These are phyloP conservation scores for Tragelaphus scriptus DNA, from an alignment of 2,113 vertebrate genomes.

Conservation along the genomic window DNA sequence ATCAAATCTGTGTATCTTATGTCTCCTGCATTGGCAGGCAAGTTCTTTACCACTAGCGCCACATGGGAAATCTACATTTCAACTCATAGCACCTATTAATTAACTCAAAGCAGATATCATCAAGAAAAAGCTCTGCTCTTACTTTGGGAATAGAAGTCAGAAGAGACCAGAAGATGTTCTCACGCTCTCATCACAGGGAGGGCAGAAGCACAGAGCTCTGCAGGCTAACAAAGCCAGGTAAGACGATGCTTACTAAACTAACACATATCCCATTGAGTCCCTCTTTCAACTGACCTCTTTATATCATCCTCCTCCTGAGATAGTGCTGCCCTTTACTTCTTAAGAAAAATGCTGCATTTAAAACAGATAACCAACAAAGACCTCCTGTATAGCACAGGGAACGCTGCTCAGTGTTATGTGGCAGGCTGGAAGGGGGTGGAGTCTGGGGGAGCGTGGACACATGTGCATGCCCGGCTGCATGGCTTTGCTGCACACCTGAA, in stretches of 20 bases:
- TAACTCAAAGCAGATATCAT: neutral
- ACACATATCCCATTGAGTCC: neutral
- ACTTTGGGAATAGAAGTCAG: neutral
- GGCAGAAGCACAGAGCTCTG: neutral
- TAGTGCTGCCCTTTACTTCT: neutral
- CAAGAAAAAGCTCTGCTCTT: slow-evolving; percentile 18
- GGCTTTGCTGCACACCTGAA: neutral
- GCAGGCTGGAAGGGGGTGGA: neutral
- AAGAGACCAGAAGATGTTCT: neutral
- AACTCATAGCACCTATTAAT: neutral
- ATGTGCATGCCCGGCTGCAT: neutral
- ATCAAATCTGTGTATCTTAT: neutral
- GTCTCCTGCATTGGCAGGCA: neutral
- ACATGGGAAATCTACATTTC: neutral
- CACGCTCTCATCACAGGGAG: neutral
- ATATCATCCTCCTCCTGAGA: neutral
- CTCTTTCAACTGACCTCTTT: neutral
- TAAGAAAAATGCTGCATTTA: neutral
- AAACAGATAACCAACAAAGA: neutral
- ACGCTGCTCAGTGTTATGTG: neutral
- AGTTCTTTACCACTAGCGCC: neutral
- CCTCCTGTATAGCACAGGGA: neutral
- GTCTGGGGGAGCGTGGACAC: neutral
- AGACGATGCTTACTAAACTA: neutral
- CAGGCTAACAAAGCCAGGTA: slow-evolving; percentile 38